Percentiles rank a stretch among this genome's conserved stretches.
Conservation (phyloP, 2,888 invertebrate species). For the Harpalus rubripes region DNA sequence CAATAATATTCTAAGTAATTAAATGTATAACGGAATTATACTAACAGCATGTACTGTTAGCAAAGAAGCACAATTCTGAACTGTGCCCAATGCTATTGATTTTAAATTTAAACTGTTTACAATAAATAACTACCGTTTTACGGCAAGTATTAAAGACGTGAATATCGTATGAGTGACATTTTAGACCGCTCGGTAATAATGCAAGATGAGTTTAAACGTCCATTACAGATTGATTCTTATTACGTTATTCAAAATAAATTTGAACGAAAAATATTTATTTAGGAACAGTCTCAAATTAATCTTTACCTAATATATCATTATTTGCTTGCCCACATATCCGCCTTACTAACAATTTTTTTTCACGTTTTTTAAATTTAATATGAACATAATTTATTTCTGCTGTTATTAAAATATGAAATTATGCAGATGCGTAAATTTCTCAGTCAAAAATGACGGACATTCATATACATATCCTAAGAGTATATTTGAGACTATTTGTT, state of each 20-base stretch:
- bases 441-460: slow-evolving; percentile 51
- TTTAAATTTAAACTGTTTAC: slow-evolving; percentile 64
- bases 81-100: slow-evolving; percentile 63
- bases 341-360: slow-evolving; percentile 52
- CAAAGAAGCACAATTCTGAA: slow-evolving; percentile 61
- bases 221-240: slow-evolving; percentile 55
- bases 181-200: slow-evolving; percentile 62
- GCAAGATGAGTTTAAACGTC: slow-evolving; percentile 63
- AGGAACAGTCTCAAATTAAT: slow-evolving; percentile 50
- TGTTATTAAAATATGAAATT: slow-evolving; percentile 55
- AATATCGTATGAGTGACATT: slow-evolving; percentile 66
- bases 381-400: slow-evolving; percentile 52
- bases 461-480: slow-evolving; percentile 55
- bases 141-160: slow-evolving; percentile 62
- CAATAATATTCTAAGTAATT: slow-evolving; percentile 69
- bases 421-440: slow-evolving; percentile 47
- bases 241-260: slow-evolving; percentile 53
- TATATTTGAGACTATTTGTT: slow-evolving; percentile 52
- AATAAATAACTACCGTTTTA: slow-evolving; percentile 60
- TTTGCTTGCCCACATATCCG: slow-evolving; percentile 49
- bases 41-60: slow-evolving; percentile 67
- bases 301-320: slow-evolving; percentile 48
- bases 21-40: slow-evolving; percentile 68
- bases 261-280: slow-evolving; percentile 47
- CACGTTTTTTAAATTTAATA: slow-evolving; percentile 50